phyloP scores from a whole-genome alignment of 2,797 vertebrate genomes.

The Paedocypris micromegethes region DNA sequence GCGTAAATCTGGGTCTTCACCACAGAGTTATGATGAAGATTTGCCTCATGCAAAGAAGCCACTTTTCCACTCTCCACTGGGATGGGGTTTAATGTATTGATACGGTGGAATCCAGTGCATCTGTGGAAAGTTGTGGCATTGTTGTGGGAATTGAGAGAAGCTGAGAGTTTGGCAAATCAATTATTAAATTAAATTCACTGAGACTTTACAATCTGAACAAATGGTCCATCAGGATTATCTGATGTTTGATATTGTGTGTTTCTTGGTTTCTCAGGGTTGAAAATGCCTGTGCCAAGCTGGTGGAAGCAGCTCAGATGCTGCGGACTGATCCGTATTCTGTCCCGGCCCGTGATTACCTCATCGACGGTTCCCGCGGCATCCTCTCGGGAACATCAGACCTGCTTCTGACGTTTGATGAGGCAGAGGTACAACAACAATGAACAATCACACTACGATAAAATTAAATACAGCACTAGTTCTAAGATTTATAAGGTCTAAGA shows the following conservation, averaged over 20 bases:
- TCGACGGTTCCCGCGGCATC: slow-evolving; percentile 97
- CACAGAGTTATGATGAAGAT: slow-evolving; percentile 17
- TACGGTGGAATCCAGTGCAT: neutral
- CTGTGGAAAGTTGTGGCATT: neutral
- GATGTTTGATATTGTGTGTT: neutral
- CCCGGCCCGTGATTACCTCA: slow-evolving; percentile 93
- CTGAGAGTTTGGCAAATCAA: too few relatives aligned
- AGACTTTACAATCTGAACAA: too few relatives aligned
- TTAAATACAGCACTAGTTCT: too few relatives aligned
- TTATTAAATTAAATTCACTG: too few relatives aligned
- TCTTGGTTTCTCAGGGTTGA: slow-evolving; percentile 78
- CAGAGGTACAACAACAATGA: slow-evolving; percentile 73
- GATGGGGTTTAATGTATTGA: slow-evolving; percentile 23
- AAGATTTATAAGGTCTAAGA: too few relatives aligned
- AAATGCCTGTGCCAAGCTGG: slow-evolving; percentile 90
- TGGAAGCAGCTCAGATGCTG: slow-evolving; percentile 94
- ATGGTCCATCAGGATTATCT: too few relatives aligned
- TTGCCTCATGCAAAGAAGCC: slow-evolving; percentile 26
- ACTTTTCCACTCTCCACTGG: slow-evolving; percentile 21
- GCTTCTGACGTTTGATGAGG: slow-evolving; percentile 95
- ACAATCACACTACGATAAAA: too few relatives aligned
- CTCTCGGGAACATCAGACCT: slow-evolving; percentile 96
- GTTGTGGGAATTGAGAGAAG: neutral
- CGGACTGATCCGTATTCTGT: slow-evolving; percentile 95
- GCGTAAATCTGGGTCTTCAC: slow-evolving; percentile 29